phyloP scores from a whole-genome alignment of 92 coral and sea anemone species.

The Muricea muricata region DNA sequence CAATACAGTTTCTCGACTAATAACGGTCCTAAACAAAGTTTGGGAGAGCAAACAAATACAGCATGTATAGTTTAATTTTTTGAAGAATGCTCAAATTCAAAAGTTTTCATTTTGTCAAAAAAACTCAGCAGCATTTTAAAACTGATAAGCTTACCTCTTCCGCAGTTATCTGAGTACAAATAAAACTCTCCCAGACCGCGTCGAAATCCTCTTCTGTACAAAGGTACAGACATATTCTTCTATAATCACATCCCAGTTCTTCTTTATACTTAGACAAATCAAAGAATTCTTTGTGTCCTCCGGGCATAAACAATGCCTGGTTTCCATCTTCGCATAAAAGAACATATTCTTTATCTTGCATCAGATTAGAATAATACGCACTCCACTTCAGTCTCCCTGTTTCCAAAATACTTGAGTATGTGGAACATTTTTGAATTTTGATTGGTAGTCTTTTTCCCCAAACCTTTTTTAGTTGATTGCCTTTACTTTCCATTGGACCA shows the following conservation, averaged over 20 bases:
- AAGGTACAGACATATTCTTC: background rate
- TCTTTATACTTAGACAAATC: background rate
- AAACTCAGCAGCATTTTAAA: no score
- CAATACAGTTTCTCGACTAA: no score
- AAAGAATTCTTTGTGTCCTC: slow-evolving; percentile 14
- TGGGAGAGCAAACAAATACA: no score
- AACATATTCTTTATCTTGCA: background rate
- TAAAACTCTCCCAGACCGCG: no score
- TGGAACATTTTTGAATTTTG: slow-evolving; percentile 3
- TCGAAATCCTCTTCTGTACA: slow-evolving; percentile 20
- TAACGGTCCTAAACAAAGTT: no score
- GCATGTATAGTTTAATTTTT: no score
- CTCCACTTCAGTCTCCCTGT: background rate
- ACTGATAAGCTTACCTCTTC: no score
- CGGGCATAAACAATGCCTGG: slow-evolving; percentile 26
- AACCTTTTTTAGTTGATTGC: background rate
- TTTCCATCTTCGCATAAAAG: background rate
- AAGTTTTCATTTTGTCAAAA: no score
- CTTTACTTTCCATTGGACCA: slow-evolving; percentile 26
- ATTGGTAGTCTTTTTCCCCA: slow-evolving; percentile 18
- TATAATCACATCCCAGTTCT: slow-evolving; percentile 17
- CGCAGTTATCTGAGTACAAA: no score
- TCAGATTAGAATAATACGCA: background rate
- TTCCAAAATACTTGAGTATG: slow-evolving; percentile 2
- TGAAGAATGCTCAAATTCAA: no score